A percentile compares a stretch with the other conserved stretches of the same genome.
Conservation (phyloP, 2,888 invertebrate species). For the Cordilura impudica region DNA sequence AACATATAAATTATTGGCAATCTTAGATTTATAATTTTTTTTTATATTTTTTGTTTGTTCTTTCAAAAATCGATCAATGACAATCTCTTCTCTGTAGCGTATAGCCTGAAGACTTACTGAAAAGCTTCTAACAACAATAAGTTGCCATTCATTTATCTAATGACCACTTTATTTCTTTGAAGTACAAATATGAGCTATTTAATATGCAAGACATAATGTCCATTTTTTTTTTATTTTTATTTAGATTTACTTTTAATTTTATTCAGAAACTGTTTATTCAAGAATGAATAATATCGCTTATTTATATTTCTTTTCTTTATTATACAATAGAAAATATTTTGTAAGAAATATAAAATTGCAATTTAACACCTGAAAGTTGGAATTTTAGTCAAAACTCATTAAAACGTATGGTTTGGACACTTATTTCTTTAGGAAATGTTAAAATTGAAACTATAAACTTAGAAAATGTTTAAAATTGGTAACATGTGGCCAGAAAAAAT, state of each 20-base stretch:
- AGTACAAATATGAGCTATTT: slow-evolving; percentile 37
- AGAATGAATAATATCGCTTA: not conserved
- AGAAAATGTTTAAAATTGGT: too few relatives aligned
- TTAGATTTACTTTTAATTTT: slow-evolving; percentile 49
- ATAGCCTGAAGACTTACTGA: too few relatives aligned
- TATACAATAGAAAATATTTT: not conserved
- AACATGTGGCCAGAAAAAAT: too few relatives aligned
- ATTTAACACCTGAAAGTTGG: slow-evolving; percentile 44
- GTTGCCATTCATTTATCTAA: not conserved
- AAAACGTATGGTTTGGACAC: slow-evolving; percentile 8
- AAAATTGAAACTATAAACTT: not conserved
- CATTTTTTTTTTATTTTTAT: slow-evolving; percentile 60
- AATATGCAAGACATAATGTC: slow-evolving; percentile 55
- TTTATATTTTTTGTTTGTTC: too few relatives aligned
- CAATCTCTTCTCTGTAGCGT: too few relatives aligned
- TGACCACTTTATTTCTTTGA: slow-evolving; percentile 28
- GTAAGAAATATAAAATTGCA: not conserved
- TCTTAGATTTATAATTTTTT: too few relatives aligned
- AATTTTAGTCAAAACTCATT: not conserved
- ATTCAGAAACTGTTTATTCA: not conserved
- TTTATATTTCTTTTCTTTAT: not conserved
- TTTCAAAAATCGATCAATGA: too few relatives aligned
- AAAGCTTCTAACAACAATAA: slow-evolving; percentile 10
- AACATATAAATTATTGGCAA: too few relatives aligned
- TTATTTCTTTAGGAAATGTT: slow-evolving; percentile 4